Base-by-base conservation (phyloP, 2,888 invertebrate genomes). In the Lasioglossum villosulum region DNA sequence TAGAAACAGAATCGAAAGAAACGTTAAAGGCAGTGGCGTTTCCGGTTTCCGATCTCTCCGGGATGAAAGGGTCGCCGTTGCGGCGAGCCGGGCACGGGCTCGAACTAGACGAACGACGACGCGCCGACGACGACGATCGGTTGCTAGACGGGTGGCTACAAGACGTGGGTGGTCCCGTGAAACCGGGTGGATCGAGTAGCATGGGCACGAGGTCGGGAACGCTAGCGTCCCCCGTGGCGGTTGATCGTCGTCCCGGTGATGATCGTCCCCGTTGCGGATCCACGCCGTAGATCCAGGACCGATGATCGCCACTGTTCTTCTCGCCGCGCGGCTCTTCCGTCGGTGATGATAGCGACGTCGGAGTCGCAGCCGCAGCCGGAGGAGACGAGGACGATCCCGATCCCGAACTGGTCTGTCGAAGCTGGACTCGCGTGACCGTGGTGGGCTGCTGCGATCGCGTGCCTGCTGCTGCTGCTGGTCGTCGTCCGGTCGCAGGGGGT, bases 401-500 rank as follows among this genome's bases (percentile, higher is more conserved):
- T 75, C 27, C 27, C 59, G 59, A 63, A 30, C 30, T 30, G 63
- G 63, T 63, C 19, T 30, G 27, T 2, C 74, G 75, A 23, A 66
- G 74, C 48, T 75, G 63, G 39, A 71, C 81, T 82, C 80, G 87
- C 83, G 89, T 88, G 88, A 90, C 89, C 89, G 85, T 88, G 89
- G 88, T 90, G 10, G 56, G 56, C 89, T 92, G 85, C 78, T 91
- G 92, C 91, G 91, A 86, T 92, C 90, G 92, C 91, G 91, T 78
- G 90, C 90, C 70, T 72, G 42, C 37, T 42, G 70, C 34, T 68
- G 66, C 30, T 68, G 68, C 39, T 70, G 66, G 27, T 84, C 74
- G 91, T 92, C 77, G 91, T 92, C 93, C 91, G 95, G 74, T 94
- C 96, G 90, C 92, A 92, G 78, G 94, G 95, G 66, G 95, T 95